Conservation (phyloP, 2,888 invertebrate species). For the Meta bourneti region DNA sequence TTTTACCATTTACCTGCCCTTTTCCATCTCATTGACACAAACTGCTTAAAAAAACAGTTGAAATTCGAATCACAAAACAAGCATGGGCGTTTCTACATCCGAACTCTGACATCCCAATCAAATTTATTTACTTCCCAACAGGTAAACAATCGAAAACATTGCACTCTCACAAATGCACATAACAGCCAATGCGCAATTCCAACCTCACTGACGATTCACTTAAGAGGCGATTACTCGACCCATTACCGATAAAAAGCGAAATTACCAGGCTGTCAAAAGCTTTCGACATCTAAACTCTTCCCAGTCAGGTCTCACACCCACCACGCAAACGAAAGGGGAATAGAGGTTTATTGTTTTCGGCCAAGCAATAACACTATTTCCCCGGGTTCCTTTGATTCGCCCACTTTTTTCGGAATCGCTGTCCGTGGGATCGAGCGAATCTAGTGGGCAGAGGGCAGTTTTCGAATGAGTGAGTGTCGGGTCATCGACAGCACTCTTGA, state of each 20-base stretch:
- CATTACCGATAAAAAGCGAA: not conserved
- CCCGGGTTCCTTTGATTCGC: slow-evolving; percentile 17
- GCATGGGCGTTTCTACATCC: not conserved
- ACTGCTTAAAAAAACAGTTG: no score
- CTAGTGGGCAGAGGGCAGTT: slow-evolving; percentile 26
- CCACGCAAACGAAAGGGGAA: slow-evolving; percentile 1
- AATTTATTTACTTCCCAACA: not conserved
- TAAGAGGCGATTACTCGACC: not conserved
- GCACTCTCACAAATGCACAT: not conserved
- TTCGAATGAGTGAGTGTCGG: slow-evolving; percentile 15
- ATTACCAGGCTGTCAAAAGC: not conserved
- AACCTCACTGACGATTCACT: not conserved
- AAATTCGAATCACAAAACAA: not conserved
- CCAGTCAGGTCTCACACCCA: slow-evolving; percentile 45
- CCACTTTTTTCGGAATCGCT: slow-evolving; percentile 24
- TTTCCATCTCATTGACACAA: no score
- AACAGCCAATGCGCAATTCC: not conserved
- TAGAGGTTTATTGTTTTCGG: slow-evolving; percentile 58
- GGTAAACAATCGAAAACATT: not conserved
- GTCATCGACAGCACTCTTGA: slow-evolving; percentile 52
- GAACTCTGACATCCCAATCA: not conserved
- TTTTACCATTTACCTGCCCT: no score
- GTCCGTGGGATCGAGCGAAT: slow-evolving; percentile 37
- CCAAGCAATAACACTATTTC: slow-evolving; percentile 29
- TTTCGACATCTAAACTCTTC: not conserved